A percentile compares a stretch with the other conserved stretches of the same genome.
phyloP scores from a whole-genome alignment of 2,888 invertebrate species.

The Eurytoma californica region DNA sequence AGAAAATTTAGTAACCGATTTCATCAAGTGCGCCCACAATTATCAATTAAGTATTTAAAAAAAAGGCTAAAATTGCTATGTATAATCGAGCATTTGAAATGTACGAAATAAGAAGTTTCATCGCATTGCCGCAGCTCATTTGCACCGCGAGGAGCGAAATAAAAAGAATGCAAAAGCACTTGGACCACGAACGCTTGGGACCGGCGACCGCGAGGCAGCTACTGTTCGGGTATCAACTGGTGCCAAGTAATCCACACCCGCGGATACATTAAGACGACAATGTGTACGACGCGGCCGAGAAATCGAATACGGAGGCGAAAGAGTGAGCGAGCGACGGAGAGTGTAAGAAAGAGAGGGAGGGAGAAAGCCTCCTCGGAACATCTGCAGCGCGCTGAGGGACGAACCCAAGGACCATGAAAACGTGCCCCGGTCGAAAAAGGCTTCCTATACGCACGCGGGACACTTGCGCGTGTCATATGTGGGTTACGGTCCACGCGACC shows the following conservation, averaged over 20 bases:
- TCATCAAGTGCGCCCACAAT: too few relatives aligned
- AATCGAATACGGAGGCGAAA: slow-evolving; percentile 31
- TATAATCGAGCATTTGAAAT: too few relatives aligned
- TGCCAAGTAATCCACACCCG: slow-evolving; percentile 50
- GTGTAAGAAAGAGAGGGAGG: background rate
- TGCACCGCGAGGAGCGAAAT: too few relatives aligned
- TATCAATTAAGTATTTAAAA: too few relatives aligned
- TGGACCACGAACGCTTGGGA: background rate
- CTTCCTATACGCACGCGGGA: slow-evolving; percentile 48
- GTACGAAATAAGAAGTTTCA: too few relatives aligned
- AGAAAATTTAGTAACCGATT: too few relatives aligned
- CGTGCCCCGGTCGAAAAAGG: slow-evolving; percentile 53
- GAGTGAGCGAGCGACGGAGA: slow-evolving; percentile 15
- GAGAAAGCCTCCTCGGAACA: slow-evolving; percentile 4
- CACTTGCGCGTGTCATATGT: slow-evolving; percentile 49
- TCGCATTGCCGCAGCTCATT: too few relatives aligned
- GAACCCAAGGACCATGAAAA: slow-evolving; percentile 56
- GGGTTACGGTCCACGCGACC: slow-evolving; percentile 57
- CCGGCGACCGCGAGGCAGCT: background rate
- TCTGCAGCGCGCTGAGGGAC: slow-evolving; percentile 46
- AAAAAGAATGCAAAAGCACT: background rate
- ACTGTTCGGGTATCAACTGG: slow-evolving; percentile 31
- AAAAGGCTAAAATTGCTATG: too few relatives aligned
- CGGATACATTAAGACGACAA: background rate
- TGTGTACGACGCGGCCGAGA: slow-evolving; percentile 20